A percentile compares a stretch with the other conserved stretches of the same genome.
Evolutionary conservation across 2,113 vertebrate species (phyloP).

Genomic region (Dicrurus megarhynchus): DNA sequence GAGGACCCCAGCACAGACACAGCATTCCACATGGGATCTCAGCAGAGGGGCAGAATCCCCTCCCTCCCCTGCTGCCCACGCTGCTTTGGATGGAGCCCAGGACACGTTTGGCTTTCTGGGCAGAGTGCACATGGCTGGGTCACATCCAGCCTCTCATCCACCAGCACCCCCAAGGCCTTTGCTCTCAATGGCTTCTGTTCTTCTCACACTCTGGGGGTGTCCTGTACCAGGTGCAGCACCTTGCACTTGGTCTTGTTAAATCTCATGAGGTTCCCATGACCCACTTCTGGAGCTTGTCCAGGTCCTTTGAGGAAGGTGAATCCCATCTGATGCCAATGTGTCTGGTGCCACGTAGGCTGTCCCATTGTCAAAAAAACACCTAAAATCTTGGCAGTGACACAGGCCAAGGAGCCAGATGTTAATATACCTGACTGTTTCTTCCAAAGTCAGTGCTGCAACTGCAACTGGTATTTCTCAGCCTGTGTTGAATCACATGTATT

Average conservation of each 20-base stretch:
- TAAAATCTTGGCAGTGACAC: background rate
- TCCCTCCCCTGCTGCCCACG: fast-evolving
- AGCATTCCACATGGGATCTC: background rate
- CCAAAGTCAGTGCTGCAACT: background rate
- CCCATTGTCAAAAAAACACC: background rate
- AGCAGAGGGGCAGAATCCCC: background rate
- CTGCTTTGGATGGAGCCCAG: background rate
- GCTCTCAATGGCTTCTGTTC: background rate
- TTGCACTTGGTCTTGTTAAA: background rate
- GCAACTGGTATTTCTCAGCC: background rate
- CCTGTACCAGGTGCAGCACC: background rate
- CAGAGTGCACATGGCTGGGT: background rate
- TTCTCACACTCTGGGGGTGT: background rate
- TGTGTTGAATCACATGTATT: fast-evolving
- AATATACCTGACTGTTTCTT: background rate
- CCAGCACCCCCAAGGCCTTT: background rate
- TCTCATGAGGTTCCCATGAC: background rate
- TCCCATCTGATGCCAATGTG: background rate
- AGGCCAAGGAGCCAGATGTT: background rate
- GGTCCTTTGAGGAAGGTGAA: background rate
- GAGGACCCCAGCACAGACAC: background rate
- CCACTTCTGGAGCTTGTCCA: background rate
- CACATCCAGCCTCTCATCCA: background rate
- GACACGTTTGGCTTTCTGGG: fast-evolving
- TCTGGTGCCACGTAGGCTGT: background rate